phyloP scores from a whole-genome alignment of 2,888 invertebrate species.

The Amphipyra tragopoginis region DNA sequence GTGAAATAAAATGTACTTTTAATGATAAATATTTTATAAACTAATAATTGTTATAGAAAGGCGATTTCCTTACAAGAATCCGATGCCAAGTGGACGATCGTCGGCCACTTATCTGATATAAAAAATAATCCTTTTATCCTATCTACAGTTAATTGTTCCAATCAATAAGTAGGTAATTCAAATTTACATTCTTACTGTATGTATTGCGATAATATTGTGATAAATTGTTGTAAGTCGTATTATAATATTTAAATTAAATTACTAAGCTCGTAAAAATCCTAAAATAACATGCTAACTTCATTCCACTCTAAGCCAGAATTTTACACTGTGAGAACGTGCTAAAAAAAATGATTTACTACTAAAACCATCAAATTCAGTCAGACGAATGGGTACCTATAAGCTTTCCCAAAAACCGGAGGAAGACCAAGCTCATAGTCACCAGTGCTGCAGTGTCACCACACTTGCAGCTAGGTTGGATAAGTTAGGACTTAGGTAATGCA shows the following conservation, averaged over 20 bases:
- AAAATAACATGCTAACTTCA: no score
- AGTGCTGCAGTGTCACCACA: no score
- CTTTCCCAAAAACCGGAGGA: no score
- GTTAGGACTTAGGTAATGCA: no score
- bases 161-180: constrained; percentile 59
- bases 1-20: background rate
- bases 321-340: no score
- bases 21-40: constrained; percentile 35
- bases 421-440: no score
- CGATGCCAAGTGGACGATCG: constrained; percentile 75
- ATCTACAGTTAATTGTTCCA: constrained; percentile 78
- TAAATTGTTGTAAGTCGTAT: constrained; percentile 16
- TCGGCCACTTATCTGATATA: constrained; percentile 74
- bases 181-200: constrained; percentile 47
- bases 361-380: no score
- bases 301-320: no score
- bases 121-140: constrained; percentile 79
- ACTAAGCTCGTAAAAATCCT: no score
- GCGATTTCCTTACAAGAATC: constrained; percentile 72
- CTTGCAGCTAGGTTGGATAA: no score
- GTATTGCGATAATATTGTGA: constrained; percentile 37
- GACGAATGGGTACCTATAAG: no score
- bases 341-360: no score
- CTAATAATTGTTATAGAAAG: constrained; percentile 47
- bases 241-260: constrained; percentile 3